Evolutionary conservation across 2,113 vertebrate species (phyloP).

Genomic region (Gopherus evgoodei): DNA sequence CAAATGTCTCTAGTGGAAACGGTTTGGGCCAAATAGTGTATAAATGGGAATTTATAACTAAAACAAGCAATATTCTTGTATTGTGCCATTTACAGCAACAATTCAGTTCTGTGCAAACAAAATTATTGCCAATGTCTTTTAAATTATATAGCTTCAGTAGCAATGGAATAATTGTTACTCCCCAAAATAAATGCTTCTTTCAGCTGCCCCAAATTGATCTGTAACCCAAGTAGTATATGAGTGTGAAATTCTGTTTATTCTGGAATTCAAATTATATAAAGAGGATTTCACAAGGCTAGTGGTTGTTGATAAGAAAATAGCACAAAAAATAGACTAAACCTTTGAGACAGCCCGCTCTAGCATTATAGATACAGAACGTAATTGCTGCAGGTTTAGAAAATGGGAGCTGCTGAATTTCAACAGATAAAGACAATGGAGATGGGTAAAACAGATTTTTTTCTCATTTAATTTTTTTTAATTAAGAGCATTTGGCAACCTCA

Average conservation of each 20-base stretch:
- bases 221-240: background rate
- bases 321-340: background rate
- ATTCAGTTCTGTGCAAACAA: constrained; percentile 32
- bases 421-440: constrained; percentile 22
- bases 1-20: background rate
- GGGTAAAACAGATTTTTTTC: constrained; percentile 11
- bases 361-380: background rate
- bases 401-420: constrained; percentile 13
- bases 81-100: background rate
- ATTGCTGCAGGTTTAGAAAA: constrained; percentile 26
- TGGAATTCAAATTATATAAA: constrained; percentile 16
- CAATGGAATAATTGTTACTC: constrained; percentile 2
- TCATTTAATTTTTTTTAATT: background rate
- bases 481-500: background rate
- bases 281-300: background rate
- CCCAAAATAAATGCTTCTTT: constrained; percentile 41
- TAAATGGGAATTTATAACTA: constrained; percentile 9
- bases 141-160: constrained; percentile 26
- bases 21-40: constrained; percentile 10
- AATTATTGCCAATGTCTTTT: constrained; percentile 24
- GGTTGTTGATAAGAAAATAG: constrained; percentile 25
- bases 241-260: constrained; percentile 4
- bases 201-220: constrained; percentile 5
- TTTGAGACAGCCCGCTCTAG: background rate
- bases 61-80: background rate